These are phyloP conservation scores for Pherbina coryleti DNA, from an alignment of 2,888 invertebrate genomes.

Conservation along the genomic window DNA sequence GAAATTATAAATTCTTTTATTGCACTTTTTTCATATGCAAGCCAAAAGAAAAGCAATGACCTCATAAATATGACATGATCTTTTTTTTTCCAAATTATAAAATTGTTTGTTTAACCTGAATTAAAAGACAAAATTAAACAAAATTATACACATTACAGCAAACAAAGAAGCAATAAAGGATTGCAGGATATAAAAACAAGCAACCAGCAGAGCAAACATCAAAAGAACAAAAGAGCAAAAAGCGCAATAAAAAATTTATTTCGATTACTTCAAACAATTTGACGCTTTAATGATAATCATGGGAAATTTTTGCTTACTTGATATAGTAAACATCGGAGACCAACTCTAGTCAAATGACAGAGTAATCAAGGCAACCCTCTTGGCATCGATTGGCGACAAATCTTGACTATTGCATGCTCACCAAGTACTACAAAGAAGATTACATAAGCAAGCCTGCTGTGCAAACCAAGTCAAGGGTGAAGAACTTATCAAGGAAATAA, in stretches of 20 bases:
- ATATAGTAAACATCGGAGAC: no score
- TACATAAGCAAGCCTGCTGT: not conserved
- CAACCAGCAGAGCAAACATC: not conserved
- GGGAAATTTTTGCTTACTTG: not conserved
- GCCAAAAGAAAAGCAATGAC: no score
- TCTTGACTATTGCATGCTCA: not conserved
- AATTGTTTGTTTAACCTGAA: no score
- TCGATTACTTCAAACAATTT: conserved; percentile 22
- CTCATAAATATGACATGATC: no score
- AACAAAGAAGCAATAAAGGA: no score
- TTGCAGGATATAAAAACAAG: not conserved
- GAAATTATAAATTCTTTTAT: no score
- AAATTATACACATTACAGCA: no score
- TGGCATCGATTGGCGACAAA: not conserved
- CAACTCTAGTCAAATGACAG: no score
- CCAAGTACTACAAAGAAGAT: not conserved
- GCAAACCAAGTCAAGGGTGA: not conserved
- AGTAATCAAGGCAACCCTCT: not conserved
- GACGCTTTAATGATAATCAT: conserved; percentile 1
- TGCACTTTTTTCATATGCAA: no score
- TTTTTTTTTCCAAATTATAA: no score
- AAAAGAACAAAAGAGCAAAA: not conserved
- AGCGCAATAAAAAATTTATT: conserved; percentile 1
- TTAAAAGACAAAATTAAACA: no score
- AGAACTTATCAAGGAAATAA: not conserved